Conservation (phyloP, 92 coral and sea anemone species). For the Palythoa grandiflora region DNA sequence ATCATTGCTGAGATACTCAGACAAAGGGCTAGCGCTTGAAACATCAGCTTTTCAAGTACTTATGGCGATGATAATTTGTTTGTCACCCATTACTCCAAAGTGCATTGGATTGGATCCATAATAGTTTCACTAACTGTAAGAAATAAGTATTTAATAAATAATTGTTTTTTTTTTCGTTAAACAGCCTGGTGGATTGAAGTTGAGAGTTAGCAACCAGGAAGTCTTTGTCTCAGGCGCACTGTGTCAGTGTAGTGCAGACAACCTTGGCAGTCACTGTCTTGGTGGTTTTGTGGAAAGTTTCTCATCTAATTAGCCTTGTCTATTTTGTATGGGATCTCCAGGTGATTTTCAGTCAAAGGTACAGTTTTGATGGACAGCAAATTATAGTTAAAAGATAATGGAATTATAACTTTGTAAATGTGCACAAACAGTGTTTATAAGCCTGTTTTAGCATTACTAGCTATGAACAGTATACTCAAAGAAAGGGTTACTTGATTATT, state of each 20-base stretch:
- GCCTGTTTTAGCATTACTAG: no score
- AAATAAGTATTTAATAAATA: background rate
- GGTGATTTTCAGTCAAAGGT: slow-evolving; percentile 65
- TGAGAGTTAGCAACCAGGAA: slow-evolving; percentile 38
- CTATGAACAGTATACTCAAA: no score
- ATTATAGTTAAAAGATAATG: background rate
- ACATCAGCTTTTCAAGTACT: no score
- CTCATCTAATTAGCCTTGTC: slow-evolving; percentile 57
- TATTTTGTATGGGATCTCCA: slow-evolving; percentile 70
- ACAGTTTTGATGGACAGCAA: slow-evolving; percentile 9
- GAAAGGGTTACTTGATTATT: no score
- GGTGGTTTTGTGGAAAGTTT: slow-evolving; percentile 82
- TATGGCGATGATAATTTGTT: no score
- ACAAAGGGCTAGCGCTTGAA: no score
- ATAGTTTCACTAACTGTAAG: background rate
- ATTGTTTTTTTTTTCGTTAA: background rate
- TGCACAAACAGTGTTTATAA: no score
- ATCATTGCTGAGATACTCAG: no score
- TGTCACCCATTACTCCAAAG: background rate
- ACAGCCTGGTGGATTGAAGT: slow-evolving; percentile 62
- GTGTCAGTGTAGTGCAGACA: slow-evolving; percentile 67
- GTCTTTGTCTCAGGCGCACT: slow-evolving; percentile 55
- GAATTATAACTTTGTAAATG: no score
- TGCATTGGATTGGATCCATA: background rate
- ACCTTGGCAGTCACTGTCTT: slow-evolving; percentile 64